Evolutionary conservation across 2,113 vertebrate species (phyloP).

Genomic region (Struthidea cinerea): DNA sequence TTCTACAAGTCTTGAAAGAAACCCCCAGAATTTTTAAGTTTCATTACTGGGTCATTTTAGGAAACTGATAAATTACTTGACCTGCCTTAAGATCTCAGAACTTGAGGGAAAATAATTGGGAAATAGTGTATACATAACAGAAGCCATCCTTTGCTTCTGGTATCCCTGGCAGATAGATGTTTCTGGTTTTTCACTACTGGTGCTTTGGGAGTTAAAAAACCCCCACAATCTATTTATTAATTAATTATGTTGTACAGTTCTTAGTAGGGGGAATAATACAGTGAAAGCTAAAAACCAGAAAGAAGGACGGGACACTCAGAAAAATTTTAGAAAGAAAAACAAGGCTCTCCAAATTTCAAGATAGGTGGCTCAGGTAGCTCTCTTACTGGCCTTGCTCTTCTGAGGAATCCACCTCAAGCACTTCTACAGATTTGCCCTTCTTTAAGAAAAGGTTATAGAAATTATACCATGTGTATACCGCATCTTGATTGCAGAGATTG

Average conservation of each 20-base stretch:
- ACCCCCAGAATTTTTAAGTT: not conserved
- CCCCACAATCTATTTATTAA: not conserved
- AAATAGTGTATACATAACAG: not conserved
- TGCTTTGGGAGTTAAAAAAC: not conserved
- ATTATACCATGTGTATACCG: fast-evolving
- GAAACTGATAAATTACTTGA: not conserved
- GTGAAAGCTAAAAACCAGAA: not conserved
- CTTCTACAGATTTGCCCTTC: not conserved
- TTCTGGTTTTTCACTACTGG: not conserved
- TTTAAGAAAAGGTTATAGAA: not conserved
- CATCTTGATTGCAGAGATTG: not conserved
- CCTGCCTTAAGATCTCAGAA: not conserved
- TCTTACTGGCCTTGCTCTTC: not conserved
- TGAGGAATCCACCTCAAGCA: not conserved
- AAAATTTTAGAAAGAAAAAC: not conserved
- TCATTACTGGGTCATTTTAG: not conserved
- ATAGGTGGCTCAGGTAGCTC: fast-evolving
- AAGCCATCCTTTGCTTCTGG: not conserved
- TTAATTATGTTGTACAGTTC: not conserved
- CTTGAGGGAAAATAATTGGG: not conserved
- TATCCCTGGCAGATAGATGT: not conserved
- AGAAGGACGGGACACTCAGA: not conserved
- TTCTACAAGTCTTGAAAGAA: not conserved
- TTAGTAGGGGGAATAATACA: not conserved
- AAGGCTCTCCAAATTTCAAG: not conserved